A percentile compares a stretch with the other conserved stretches of the same genome.
Evolutionary conservation across 2,113 vertebrate genomes (phyloP).

Genomic region (Cricetomys ansorgei): DNA sequence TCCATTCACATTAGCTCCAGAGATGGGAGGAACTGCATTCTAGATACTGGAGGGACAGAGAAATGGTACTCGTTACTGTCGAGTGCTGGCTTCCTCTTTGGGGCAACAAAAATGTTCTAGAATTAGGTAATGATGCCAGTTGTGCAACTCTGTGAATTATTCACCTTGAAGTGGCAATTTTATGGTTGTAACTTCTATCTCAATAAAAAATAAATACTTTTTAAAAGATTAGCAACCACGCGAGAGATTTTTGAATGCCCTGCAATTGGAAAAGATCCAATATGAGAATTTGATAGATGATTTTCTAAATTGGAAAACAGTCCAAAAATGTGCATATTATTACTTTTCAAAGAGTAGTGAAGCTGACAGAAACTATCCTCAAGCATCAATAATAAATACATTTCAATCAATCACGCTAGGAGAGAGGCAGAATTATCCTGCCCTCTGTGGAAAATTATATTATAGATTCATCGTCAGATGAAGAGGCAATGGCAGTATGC

Average conservation of each 20-base stretch:
- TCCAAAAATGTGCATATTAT: slow-evolving; percentile 12
- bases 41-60: background rate
- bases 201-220: slow-evolving; percentile 58
- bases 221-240: slow-evolving; percentile 15
- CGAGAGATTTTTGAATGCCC: background rate
- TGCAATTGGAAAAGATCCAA: background rate
- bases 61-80: background rate
- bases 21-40: background rate
- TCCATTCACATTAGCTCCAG: background rate
- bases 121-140: background rate
- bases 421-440: slow-evolving; percentile 7
- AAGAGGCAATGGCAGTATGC: background rate
- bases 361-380: slow-evolving; percentile 1
- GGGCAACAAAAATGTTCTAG: background rate
- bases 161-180: slow-evolving; percentile 9
- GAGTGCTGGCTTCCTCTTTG: background rate
- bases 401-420: slow-evolving; percentile 56
- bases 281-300: background rate
- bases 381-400: slow-evolving; percentile 58
- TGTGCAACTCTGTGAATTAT: background rate
- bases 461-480: slow-evolving; percentile 30
- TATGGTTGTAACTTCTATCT: background rate
- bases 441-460: slow-evolving; percentile 54
- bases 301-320: slow-evolving; percentile 47
- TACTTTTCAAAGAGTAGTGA: slow-evolving; percentile 31